phyloP scores from a whole-genome alignment of 1,140 invertebrate species.

The Neodiprion pinetum region DNA sequence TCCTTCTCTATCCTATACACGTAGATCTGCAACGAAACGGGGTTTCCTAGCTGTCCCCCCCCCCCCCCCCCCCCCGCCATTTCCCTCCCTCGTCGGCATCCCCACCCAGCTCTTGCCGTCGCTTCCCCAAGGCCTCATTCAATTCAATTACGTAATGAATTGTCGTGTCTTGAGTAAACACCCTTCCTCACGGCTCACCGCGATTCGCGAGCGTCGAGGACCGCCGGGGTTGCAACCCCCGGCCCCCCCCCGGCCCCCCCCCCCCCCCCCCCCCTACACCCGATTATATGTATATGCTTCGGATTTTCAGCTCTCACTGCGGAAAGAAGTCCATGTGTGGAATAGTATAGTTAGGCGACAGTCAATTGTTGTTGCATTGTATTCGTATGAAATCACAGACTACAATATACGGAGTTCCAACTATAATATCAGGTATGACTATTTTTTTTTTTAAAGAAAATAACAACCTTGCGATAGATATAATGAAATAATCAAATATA shows the following conservation, averaged over 20 bases:
- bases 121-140: constrained; percentile 46
- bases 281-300: no score
- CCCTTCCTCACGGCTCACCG: constrained; percentile 55
- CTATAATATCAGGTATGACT: no score
- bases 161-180: constrained; percentile 63
- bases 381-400: no score
- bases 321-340: constrained; percentile 8
- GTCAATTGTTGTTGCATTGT: no score
- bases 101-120: not conserved
- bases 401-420: no score
- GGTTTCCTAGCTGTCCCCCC: no score
- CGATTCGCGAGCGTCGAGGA: constrained; percentile 38
- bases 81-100: not conserved
- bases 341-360: constrained; percentile 12
- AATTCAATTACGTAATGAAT: constrained; percentile 64
- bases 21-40: no score
- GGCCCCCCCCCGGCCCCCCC: not conserved
- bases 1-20: no score
- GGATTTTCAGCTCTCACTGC: no score
- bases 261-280: not conserved
- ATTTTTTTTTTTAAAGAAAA: no score
- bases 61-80: not conserved
- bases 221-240: constrained; percentile 9
- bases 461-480: no score
- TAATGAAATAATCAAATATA: no score